Evolutionary conservation across 2,113 vertebrate genomes (phyloP), one percentile per base, ranked within the genome.

Genomic region (Thalassarche chlororhynchos): DNA sequence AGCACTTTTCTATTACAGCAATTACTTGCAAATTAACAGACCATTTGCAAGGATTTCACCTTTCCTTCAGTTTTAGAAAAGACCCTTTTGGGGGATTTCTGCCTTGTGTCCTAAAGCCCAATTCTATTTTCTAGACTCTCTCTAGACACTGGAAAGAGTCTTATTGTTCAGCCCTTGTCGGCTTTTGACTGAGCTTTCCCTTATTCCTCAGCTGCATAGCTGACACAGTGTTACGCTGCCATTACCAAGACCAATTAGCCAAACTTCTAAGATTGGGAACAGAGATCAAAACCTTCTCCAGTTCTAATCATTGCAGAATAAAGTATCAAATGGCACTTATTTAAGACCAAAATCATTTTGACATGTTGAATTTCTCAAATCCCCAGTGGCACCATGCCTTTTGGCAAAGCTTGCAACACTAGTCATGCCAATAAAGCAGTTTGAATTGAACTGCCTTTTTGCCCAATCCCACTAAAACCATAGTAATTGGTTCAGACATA

Each of bases 341-440:
- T 93, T 77, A 93, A 84, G 46, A 91, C 20, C 38, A 83, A 93
- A 96, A 90, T 93, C 4, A 88, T 90, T 96, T 23, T 93, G 87
- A 84, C 76, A 40, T 1, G 2, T 52, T 75, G 82, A 90, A 77
- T 91, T 82, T 75, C 84, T 66, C 61, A 94, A 86, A 96, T 88
- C 84, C 91, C 68, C 60, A 5, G 44, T 75, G 96, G 84, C 85
- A 90, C 38, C 34, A 13, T 81, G 87, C 81, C 91, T 96, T 96
- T 83, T 96, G 87, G 87, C 91, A 96, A 88, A 77, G 71, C 81
- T 66, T 80, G 8, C 0, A 0, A 62, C 68, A 34, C 51, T 18
- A 84, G n/a, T 88, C 91, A 78, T 84, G 91, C 94, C 96, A 96
- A 88, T 77, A 90, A 94, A 90, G 68, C 76, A 64, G 62, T 88